Evolutionary conservation across 2,888 invertebrate genomes (phyloP), one percentile per base, ranked within the genome.

Genomic region (Synergus itoensis): DNA sequence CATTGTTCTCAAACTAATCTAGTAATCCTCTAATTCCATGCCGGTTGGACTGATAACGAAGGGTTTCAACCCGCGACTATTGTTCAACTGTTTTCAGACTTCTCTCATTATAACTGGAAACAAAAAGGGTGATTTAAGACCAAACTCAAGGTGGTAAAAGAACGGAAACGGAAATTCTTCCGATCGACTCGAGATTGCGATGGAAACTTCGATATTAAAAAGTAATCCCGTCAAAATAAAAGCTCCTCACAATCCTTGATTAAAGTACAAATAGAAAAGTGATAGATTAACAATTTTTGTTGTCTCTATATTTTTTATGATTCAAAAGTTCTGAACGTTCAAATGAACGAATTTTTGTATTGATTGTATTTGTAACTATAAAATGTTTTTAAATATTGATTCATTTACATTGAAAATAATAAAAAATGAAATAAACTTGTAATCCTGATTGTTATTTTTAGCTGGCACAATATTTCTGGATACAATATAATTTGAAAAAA

Each of bases 1-100:
- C 69, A 73, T 48, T 48, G 69, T 73, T 73, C 48, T 28, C 36
- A 73, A 73, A 73, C 69, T 73, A 73, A 73, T 73, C 48, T 73
- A n/a, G 41, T 65, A 65, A 65, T 65, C 64, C 40, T 48, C 36
- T 73, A 73, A 73, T 73, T 73, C 69, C 69, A 48, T 73, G 28
- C 69, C 36, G 69, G 69, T 48, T 45, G 28, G 36, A 21, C 69
- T 9, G 69, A 73, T 73, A 73, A 36, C 48, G 48, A 73, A 73
- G 48, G 16, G 16, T 73, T 48, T 14, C 1, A 14, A 28, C n/a
- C 53, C n/a, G 11, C 28, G 53, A 73, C 69, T 69, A 69, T 69
- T 69, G 69, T 69, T 69, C 48, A 48, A 48, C 69, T 73, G 48
- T 48, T 73, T 53, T 73, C 69, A 48, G 69, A 73, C 53, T 73